Evolutionary conservation across 2,888 invertebrate species (phyloP).

Genomic region (Leucoma salicis): DNA sequence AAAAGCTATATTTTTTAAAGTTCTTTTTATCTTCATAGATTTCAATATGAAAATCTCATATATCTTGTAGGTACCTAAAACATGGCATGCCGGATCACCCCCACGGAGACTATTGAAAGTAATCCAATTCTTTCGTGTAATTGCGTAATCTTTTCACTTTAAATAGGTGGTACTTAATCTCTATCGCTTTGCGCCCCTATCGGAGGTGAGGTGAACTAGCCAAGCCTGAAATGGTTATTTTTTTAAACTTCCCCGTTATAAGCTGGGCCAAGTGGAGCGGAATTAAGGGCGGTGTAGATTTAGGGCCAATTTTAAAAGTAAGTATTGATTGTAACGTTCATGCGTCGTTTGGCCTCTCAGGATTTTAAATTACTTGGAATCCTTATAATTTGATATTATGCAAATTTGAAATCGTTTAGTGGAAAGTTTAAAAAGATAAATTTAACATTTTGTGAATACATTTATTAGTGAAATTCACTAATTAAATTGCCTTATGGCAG

Average conservation of each 20-base stretch:
- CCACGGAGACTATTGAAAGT: constrained; percentile 37
- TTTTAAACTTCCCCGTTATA: constrained; percentile 57
- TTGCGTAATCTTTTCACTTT: constrained; percentile 68
- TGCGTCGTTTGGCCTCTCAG: constrained; percentile 45
- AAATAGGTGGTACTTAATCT: constrained; percentile 59
- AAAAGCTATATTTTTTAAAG: too few species aligned
- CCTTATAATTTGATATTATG: neutral
- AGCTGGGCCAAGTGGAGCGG: constrained; percentile 41
- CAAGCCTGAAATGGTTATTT: constrained; percentile 74
- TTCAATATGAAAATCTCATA: constrained; percentile 9
- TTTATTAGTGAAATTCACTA: too few species aligned
- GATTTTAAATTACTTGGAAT: constrained; percentile 1
- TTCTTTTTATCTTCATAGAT: neutral
- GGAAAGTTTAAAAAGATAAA: too few species aligned
- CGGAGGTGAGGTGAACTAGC: constrained; percentile 57
- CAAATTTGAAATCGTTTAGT: too few species aligned
- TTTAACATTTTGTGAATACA: too few species aligned
- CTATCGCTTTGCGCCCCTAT: constrained; percentile 26
- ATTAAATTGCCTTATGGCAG: too few species aligned
- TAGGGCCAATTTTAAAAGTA: constrained; percentile 57
- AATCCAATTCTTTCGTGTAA: constrained; percentile 64
- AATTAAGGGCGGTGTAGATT: constrained; percentile 59
- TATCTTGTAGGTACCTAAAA: constrained; percentile 12
- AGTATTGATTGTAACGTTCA: constrained; percentile 65
- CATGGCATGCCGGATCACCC: constrained; percentile 24